These are phyloP conservation scores for Hydrotaea cyrtoneurina DNA, from an alignment of 2,888 invertebrate species.

Conservation along the genomic window DNA sequence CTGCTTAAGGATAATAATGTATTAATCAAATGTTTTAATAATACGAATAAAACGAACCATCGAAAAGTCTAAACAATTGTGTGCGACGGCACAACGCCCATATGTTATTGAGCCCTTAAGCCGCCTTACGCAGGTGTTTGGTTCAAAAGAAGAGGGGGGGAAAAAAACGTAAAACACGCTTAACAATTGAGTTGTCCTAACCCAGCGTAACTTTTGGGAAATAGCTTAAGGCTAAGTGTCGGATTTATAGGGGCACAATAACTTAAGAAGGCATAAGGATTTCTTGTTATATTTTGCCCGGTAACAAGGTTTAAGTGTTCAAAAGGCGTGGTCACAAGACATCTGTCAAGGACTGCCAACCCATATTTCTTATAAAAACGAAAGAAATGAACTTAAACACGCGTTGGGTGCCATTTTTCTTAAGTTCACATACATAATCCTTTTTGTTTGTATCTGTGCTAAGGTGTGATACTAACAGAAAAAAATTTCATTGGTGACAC, in stretches of 20 bases:
- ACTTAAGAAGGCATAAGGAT: background rate
- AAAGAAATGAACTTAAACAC: no score
- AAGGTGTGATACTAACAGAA: no score
- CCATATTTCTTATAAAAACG: no score
- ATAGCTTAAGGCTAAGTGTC: background rate
- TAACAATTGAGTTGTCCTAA: background rate
- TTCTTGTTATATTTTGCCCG: no score
- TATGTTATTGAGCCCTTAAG: conserved; percentile 17
- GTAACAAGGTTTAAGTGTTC: no score
- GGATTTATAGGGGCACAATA: background rate
- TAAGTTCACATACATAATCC: no score
- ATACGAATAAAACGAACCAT: conserved; percentile 4
- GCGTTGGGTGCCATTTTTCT: no score
- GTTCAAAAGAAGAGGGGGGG: background rate
- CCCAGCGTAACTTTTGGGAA: background rate
- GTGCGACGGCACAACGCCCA: background rate
- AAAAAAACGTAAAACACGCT: background rate
- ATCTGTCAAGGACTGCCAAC: no score
- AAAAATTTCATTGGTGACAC: no score
- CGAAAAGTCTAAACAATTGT: background rate
- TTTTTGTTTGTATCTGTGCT: no score
- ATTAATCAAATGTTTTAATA: conserved; percentile 33
- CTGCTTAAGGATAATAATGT: conserved; percentile 43
- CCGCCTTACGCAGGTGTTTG: conserved; percentile 20
- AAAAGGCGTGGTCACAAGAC: no score